Evolutionary conservation across 2,113 vertebrate genomes (phyloP).

Genomic region (Arothron firmamentum): DNA sequence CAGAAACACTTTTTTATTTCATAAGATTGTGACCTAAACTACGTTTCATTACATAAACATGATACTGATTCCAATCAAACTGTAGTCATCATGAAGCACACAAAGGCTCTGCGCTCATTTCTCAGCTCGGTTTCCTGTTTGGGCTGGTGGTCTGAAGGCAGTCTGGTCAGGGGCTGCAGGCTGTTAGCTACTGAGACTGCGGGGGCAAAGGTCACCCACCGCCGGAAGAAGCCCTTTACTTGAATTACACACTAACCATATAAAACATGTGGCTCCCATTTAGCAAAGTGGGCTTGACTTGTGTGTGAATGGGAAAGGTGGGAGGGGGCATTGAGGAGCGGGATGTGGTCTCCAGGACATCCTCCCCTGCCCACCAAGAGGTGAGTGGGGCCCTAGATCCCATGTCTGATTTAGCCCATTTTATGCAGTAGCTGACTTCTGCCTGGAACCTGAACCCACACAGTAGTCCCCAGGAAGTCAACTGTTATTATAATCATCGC

Average conservation of each 20-base stretch:
- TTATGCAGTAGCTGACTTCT: not conserved
- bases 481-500: not conserved
- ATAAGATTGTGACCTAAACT: too few species aligned
- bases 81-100: too few species aligned
- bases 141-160: too few species aligned
- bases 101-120: too few species aligned
- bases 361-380: slow-evolving; percentile 19
- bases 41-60: too few species aligned
- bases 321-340: slow-evolving; percentile 9
- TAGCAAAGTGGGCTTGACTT: slow-evolving; percentile 34
- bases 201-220: slow-evolving; percentile 47
- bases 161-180: too few species aligned
- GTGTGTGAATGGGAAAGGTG: slow-evolving; percentile 54
- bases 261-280: slow-evolving; percentile 72
- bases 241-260: slow-evolving; percentile 58
- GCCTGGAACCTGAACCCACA: not conserved
- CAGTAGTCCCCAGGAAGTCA: not conserved
- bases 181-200: slow-evolving; percentile 17
- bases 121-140: too few species aligned
- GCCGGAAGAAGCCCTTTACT: slow-evolving; percentile 64
- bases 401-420: slow-evolving; percentile 7
- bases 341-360: slow-evolving; percentile 13
- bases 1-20: too few species aligned
- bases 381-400: slow-evolving; percentile 5
- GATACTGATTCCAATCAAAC: too few species aligned